Percentiles rank a stretch among this genome's conserved stretches.
Evolutionary conservation across 2,797 vertebrate genomes (phyloP).

Genomic region (Scolopax bukidnonensis): DNA sequence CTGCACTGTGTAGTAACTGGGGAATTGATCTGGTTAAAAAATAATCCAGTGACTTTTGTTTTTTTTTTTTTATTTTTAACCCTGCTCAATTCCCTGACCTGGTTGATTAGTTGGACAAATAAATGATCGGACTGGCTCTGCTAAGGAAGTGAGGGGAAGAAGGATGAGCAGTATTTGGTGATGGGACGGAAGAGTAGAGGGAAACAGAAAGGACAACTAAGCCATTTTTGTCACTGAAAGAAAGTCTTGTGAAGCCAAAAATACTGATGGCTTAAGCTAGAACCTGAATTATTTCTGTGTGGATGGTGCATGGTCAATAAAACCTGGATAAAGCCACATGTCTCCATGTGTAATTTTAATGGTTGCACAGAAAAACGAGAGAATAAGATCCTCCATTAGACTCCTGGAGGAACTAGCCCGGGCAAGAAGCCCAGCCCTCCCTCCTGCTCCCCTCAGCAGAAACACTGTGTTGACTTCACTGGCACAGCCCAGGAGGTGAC

Average conservation of each 20-base stretch:
- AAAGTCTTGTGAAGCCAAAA: not conserved
- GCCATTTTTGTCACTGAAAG: not conserved
- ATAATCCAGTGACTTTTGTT: not conserved
- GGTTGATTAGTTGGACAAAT: not conserved
- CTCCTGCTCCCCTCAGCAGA: not conserved
- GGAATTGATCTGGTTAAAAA: not conserved
- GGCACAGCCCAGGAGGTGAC: not conserved
- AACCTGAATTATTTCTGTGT: not conserved
- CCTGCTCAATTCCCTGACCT: not conserved
- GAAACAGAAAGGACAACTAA: not conserved
- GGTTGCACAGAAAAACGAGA: not conserved
- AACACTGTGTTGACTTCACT: not conserved
- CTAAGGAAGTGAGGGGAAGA: not conserved
- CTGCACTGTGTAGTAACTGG: not conserved
- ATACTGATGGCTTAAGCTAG: not conserved
- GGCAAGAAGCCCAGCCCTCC: not conserved
- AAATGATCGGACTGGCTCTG: not conserved
- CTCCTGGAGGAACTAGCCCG: not conserved
- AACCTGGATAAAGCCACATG: not conserved
- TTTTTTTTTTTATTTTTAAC: not conserved
- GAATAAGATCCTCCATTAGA: not conserved
- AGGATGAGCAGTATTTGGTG: not conserved
- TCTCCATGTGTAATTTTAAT: not conserved
- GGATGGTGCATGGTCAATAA: not conserved
- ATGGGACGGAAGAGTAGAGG: not conserved